These are phyloP conservation scores for Podargus strigoides DNA, from an alignment of 2,797 vertebrate species.

Conservation along the genomic window DNA sequence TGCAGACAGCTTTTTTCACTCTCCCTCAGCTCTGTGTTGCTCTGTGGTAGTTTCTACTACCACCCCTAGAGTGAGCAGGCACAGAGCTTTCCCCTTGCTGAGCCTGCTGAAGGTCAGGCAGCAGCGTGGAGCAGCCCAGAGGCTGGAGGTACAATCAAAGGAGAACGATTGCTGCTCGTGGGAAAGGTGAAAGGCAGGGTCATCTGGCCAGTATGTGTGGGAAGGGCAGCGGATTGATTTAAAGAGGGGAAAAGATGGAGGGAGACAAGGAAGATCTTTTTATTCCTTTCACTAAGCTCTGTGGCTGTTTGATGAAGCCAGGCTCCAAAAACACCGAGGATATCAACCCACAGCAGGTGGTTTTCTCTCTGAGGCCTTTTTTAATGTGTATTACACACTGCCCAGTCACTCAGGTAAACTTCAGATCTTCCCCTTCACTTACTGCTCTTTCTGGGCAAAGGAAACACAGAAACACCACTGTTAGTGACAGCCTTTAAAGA, in stretches of 20 bases:
- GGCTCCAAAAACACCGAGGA: neutral
- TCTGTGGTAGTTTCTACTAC: neutral
- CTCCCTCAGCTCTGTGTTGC: neutral
- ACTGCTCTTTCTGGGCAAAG: neutral
- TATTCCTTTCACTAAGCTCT: neutral
- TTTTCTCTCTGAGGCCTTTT: neutral
- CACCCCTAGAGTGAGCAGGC: rapidly evolving
- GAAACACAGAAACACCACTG: neutral
- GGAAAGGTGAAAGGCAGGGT: neutral
- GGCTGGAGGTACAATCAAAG: neutral
- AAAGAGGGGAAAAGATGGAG: neutral
- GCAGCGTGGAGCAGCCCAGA: neutral
- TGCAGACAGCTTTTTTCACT: neutral
- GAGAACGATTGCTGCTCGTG: neutral
- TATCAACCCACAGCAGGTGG: neutral
- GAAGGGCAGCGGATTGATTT: neutral
- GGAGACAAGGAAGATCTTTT: neutral
- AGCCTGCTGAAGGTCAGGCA: neutral
- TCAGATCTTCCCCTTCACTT: neutral
- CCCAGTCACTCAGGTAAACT: neutral
- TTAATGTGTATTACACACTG: neutral
- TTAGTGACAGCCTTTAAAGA: neutral
- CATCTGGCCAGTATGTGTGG: neutral
- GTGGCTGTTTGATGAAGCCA: neutral
- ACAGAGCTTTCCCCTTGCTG: neutral